Conservation (phyloP, 2,797 vertebrate genomes). For the Pelobates cultripes region DNA sequence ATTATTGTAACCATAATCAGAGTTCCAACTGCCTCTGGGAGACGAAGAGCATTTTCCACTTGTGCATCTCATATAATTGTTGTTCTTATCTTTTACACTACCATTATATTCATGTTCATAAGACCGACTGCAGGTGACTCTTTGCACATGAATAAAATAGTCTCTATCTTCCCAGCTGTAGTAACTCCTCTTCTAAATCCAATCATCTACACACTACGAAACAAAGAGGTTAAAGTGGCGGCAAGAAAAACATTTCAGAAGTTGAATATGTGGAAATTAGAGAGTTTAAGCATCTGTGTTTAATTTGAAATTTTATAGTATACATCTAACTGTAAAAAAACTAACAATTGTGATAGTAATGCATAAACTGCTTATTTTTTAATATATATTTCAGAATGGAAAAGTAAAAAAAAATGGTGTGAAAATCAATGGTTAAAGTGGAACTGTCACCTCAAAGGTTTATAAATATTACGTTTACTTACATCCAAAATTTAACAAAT, state of each 20-base stretch:
- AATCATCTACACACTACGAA: conserved; percentile 60
- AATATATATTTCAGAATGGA: too few species aligned
- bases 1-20: background rate
- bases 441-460: too few species aligned
- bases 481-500: too few species aligned
- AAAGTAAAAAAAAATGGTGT: too few species aligned
- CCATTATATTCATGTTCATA: conserved; percentile 59
- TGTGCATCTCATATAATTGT: background rate
- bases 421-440: too few species aligned
- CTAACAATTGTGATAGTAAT: too few species aligned
- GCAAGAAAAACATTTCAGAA: conserved; percentile 31
- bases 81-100: conserved; percentile 3
- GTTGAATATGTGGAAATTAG: conserved; percentile 4
- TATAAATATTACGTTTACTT: too few species aligned
- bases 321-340: too few species aligned
- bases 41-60: background rate
- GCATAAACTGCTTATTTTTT: too few species aligned
- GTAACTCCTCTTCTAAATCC: conserved; percentile 61
- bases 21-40: background rate
- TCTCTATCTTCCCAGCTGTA: conserved; percentile 59
- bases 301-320: too few species aligned
- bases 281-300: too few species aligned
- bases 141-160: conserved; percentile 61
- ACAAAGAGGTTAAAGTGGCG: conserved; percentile 17
- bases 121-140: conserved; percentile 59